phyloP scores from a whole-genome alignment of 2,113 vertebrate genomes.

The Sebastes fasciatus region DNA sequence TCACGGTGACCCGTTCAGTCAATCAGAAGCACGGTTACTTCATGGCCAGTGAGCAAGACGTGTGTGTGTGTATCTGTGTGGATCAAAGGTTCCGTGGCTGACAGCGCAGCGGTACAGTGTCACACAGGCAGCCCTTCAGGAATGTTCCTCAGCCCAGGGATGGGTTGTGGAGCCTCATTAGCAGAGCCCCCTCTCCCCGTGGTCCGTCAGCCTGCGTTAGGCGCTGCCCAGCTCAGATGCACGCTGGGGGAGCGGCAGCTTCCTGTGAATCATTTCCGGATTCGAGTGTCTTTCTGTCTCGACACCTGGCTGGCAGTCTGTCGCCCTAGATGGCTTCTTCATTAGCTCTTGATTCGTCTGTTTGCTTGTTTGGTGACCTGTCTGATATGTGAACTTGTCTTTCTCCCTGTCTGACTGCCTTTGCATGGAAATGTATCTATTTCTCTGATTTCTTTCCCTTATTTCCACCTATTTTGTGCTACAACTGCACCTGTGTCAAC shows the following conservation, averaged over 20 bases:
- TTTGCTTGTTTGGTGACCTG: not conserved
- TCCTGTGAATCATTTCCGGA: conserved; percentile 86
- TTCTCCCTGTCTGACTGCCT: not conserved
- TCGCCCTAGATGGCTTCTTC: not conserved
- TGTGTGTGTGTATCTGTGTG: conserved; percentile 63
- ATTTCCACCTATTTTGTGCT: conserved; percentile 9
- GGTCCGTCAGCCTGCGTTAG: conserved; percentile 89
- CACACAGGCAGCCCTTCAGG: conserved; percentile 78
- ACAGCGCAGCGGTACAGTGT: conserved; percentile 77
- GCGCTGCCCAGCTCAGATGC: conserved; percentile 86
- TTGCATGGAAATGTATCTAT: not conserved
- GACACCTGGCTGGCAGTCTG: conserved; percentile 49
- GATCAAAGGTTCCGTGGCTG: conserved; percentile 72
- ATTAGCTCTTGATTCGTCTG: not conserved
- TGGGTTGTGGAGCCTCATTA: conserved; percentile 86
- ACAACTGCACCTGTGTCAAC: conserved; percentile 5
- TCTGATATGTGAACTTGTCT: not conserved
- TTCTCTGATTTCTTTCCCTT: not conserved
- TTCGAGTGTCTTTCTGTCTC: conserved; percentile 78
- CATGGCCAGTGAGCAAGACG: conserved; percentile 65
- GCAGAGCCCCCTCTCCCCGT: conserved; percentile 86
- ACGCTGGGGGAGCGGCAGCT: conserved; percentile 82
- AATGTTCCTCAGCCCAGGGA: conserved; percentile 81
- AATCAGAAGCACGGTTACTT: conserved; percentile 67
- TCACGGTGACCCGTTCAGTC: conserved; percentile 60